phyloP scores from a whole-genome alignment of 2,888 invertebrate genomes.

The Habroteleia sp. region DNA sequence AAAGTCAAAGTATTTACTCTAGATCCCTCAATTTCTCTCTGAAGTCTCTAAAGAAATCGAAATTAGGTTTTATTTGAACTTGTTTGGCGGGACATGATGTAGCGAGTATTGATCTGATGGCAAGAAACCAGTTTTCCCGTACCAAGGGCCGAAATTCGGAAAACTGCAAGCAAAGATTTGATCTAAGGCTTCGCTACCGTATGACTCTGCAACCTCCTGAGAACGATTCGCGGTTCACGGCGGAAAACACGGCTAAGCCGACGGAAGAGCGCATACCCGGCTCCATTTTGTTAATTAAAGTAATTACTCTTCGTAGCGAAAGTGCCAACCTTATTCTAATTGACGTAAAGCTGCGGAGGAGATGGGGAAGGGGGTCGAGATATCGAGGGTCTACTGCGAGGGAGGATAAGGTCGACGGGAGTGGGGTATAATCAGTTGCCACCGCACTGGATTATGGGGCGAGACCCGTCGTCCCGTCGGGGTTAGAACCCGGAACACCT shows the following conservation, averaged over 20 bases:
- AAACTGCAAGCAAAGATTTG: conserved; percentile 7
- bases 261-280: conserved; percentile 71
- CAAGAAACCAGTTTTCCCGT: too few relatives aligned
- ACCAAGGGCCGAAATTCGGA: too few relatives aligned
- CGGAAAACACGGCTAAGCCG: conserved; percentile 81
- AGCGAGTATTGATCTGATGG: too few relatives aligned
- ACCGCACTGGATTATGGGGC: conserved; percentile 80
- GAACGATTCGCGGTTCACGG: conserved; percentile 80
- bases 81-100: too few relatives aligned
- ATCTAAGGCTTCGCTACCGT: conserved; percentile 22
- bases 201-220: conserved; percentile 73
- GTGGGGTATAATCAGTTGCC: conserved; percentile 80
- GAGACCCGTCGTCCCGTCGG: conserved; percentile 73
- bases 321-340: conserved; percentile 83
- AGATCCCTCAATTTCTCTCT: too few relatives aligned
- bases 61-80: too few relatives aligned
- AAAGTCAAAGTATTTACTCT: too few relatives aligned
- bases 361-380: conserved; percentile 43
- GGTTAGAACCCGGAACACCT: conserved; percentile 75
- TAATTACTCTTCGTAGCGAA: conserved; percentile 82
- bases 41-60: too few relatives aligned
- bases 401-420: conserved; percentile 75
- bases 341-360: conserved; percentile 80
- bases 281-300: conserved; percentile 83
- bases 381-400: conserved; percentile 65